Conservation (phyloP, 2,113 vertebrate species). For the Redunca redunca region DNA sequence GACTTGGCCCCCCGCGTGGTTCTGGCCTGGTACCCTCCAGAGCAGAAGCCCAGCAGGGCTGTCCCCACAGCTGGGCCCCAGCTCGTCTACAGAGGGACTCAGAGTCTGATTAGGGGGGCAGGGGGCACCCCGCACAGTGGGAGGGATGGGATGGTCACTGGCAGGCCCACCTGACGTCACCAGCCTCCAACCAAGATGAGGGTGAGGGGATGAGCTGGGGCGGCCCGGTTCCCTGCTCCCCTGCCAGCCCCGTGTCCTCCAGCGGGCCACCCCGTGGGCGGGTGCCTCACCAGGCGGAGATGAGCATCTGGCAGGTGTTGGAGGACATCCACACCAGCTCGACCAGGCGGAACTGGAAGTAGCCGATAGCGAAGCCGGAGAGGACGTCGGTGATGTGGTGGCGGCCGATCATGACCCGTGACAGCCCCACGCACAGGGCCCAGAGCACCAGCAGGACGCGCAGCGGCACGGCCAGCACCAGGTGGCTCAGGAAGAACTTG, state of each 20-base stretch:
- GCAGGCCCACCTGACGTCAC: fast-evolving
- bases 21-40: neutral
- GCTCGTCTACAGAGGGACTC: neutral
- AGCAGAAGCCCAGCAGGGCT: neutral
- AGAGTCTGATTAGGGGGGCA: neutral
- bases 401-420: constrained; percentile 91
- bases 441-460: constrained; percentile 94
- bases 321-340: constrained; percentile 96
- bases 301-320: constrained; percentile 93
- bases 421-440: constrained; percentile 93
- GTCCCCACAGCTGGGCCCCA: neutral
- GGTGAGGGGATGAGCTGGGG: neutral
- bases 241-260: fast-evolving
- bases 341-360: constrained; percentile 94
- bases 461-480: constrained; percentile 94
- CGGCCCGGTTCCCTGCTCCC: fast-evolving
- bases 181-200: neutral
- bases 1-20: neutral
- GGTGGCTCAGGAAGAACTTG: constrained; percentile 96
- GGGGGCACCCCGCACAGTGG: fast-evolving
- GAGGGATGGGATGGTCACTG: neutral
- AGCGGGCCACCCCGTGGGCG: fast-evolving
- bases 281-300: constrained; percentile 86
- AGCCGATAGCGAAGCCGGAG: constrained; percentile 91
- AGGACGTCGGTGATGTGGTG: constrained; percentile 94